Conservation (phyloP, 2,797 vertebrate genomes). For the Esox masquinongy region DNA sequence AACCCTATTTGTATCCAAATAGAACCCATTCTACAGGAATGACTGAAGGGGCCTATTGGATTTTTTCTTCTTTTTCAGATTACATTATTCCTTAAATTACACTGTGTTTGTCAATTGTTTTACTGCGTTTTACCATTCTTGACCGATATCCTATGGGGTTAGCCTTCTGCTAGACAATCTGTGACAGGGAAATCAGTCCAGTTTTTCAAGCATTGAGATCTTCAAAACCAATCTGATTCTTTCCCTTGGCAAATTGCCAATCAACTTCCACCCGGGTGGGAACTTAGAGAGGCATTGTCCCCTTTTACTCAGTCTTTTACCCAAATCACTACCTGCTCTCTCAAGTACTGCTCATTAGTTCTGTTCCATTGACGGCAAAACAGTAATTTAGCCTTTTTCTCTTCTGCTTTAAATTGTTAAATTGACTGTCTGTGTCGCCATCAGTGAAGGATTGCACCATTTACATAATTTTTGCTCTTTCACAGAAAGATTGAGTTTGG, state of each 20-base stretch:
- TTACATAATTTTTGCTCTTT: neutral
- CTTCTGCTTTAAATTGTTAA: slow-evolving; percentile 1
- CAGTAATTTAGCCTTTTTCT: slow-evolving; percentile 14
- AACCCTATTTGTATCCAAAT: no score
- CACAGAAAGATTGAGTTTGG: slow-evolving; percentile 7
- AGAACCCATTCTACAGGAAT: no score
- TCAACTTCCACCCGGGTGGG: neutral
- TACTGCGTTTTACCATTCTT: neutral
- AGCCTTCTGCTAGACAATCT: neutral
- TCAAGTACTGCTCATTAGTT: slow-evolving; percentile 9
- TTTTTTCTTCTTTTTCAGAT: no score
- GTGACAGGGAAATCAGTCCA: neutral
- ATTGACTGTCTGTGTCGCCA: slow-evolving; percentile 8
- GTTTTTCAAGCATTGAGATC: neutral
- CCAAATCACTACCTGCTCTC: slow-evolving; percentile 4
- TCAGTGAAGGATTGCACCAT: slow-evolving; percentile 7
- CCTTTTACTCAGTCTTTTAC: slow-evolving; percentile 1
- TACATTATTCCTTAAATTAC: neutral
- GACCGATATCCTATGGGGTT: neutral
- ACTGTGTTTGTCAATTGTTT: neutral
- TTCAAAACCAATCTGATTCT: slow-evolving; percentile 3
- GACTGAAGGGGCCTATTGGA: no score
- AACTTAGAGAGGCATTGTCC: neutral
- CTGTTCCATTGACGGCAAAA: slow-evolving; percentile 12
- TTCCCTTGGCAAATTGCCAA: slow-evolving; percentile 8